Percentiles rank a stretch among this genome's conserved stretches.
Evolutionary conservation across 2,888 invertebrate species (phyloP).

Genomic region (Xylota sylvarum): DNA sequence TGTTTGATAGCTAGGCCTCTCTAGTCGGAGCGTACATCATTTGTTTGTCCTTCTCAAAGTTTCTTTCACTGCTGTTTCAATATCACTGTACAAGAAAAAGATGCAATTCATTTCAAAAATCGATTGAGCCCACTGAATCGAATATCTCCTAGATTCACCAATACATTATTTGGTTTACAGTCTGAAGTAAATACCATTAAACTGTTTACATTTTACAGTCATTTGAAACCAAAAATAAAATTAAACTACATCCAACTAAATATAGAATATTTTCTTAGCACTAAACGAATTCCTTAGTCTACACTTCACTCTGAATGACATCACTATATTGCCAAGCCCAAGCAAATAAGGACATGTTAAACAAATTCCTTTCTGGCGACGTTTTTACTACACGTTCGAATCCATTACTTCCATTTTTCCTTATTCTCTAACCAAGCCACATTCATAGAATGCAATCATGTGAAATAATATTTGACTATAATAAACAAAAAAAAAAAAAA

Average conservation of each 20-base stretch:
- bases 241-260: background rate
- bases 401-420: constrained; percentile 14
- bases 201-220: background rate
- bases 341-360: constrained; percentile 13
- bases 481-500: constrained; percentile 29
- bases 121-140: no score
- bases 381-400: constrained; percentile 5
- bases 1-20: no score
- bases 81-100: no score
- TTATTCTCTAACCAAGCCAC: background rate
- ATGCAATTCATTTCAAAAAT: no score
- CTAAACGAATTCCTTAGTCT: background rate
- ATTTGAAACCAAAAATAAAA: background rate
- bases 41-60: no score
- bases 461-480: constrained; percentile 67
- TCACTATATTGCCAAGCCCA: background rate
- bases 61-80: no score
- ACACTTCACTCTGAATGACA: background rate
- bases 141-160: background rate
- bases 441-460: constrained; percentile 68
- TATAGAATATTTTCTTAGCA: background rate
- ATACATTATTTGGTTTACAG: background rate
- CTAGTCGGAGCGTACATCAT: no score
- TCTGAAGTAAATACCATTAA: background rate
- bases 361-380: constrained; percentile 3